Base-by-base conservation (phyloP, 2,113 vertebrate species). In the Neodontobutis hainanensis region DNA sequence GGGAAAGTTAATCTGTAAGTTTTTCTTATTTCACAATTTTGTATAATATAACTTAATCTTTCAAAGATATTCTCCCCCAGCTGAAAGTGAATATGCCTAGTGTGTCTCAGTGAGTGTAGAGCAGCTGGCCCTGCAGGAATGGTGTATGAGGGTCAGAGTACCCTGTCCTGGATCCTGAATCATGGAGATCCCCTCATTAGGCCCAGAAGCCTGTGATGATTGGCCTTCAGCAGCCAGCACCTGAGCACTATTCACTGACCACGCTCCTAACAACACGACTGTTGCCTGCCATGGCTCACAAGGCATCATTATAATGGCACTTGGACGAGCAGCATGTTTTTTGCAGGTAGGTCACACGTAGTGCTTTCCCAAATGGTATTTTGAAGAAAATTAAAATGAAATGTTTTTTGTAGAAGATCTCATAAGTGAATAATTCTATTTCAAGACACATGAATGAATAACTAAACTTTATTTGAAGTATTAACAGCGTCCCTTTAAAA, bases 131-230 rank as follows among this genome's bases (percentile, higher is more conserved):
- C 60, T 74, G 34, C 50, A 71, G 68, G 45, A 49, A 75, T 67
- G 58, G 57, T 68, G 68, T 61, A 84, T 80, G 73, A 78, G 83
- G 88, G 87, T 90, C 88, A 89, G 80, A 61, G 67, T 82, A 67
- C 61, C 77, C 65, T 84, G 84, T 80, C 81, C 79, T 72, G 69
- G 51, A 73, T 63, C 44, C 69, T 65, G 35, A 80, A 82, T 85
- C 82, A 80, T 73, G 71, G 81, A 84, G 73, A 79, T 84, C 81
- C 69, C 65, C 72, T 88, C 85, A 89, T 90, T 90, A 89, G 71
- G 36, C 63, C 77, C 72, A 81, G 64, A 66, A 74, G 77, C 43
- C 68, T 80, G 66, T 76, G 77, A 90, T 90, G 80, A 90, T 85
- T 84, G 84, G 79, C 73, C 80, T 74, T 76, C 72, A 77, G 63